phyloP scores from a whole-genome alignment of 2,113 vertebrate genomes.

The Muntiacus muntjak region DNA sequence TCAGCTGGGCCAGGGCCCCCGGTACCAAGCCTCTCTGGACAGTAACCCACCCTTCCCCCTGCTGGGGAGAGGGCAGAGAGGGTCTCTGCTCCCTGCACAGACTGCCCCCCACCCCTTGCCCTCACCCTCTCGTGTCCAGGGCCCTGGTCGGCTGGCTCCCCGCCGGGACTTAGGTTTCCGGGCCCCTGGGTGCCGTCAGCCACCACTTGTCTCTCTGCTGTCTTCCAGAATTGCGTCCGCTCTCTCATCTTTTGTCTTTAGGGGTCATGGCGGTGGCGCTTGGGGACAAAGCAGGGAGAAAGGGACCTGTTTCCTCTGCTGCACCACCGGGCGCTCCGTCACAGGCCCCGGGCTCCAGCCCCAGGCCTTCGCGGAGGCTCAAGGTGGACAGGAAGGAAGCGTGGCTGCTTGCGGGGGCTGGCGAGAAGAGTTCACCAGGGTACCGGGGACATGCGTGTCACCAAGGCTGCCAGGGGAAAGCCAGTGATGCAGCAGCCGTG shows the following conservation, averaged over 20 bases:
- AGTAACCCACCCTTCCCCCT: too few species aligned
- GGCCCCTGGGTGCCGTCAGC: not conserved
- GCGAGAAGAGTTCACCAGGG: not conserved
- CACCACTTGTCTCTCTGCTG: not conserved
- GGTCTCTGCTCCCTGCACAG: not conserved
- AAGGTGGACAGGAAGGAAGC: not conserved
- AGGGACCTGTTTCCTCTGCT: not conserved
- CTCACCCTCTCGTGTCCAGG: rapidly evolving
- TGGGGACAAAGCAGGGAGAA: not conserved
- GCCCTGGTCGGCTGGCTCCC: not conserved
- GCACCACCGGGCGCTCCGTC: not conserved
- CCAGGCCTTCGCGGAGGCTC: not conserved
- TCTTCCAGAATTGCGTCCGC: not conserved
- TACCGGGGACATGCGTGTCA: not conserved
- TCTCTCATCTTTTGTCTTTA: not conserved
- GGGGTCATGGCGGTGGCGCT: not conserved
- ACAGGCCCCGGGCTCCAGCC: not conserved
- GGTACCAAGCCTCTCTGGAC: not conserved
- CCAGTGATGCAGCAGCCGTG: not conserved
- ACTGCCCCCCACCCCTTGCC: not conserved
- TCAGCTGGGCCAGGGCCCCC: not conserved
- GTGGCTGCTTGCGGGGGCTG: not conserved
- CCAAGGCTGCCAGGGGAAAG: not conserved
- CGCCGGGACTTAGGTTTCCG: not conserved
- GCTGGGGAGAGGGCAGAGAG: not conserved